phyloP scores from a whole-genome alignment of 2,113 vertebrate genomes.

The Lanius collurio region DNA sequence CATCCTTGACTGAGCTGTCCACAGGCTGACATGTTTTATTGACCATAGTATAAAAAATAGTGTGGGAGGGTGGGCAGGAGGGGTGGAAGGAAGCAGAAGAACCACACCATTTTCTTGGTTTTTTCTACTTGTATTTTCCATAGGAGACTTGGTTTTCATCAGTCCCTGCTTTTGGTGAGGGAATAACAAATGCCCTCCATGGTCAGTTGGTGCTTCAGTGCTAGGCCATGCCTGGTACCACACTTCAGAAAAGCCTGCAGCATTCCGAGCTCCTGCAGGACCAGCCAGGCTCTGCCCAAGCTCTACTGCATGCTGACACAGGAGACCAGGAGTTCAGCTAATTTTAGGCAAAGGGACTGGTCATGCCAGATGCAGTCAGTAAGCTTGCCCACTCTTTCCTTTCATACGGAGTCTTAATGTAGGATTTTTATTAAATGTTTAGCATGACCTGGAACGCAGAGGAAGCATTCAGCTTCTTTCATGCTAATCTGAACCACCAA shows the following conservation, averaged over 20 bases:
- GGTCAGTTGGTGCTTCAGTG: neutral
- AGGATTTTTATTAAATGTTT: constrained; percentile 23
- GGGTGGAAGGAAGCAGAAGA: neutral
- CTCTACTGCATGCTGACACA: neutral
- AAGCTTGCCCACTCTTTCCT: neutral
- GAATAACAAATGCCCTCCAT: neutral
- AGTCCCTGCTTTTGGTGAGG: neutral
- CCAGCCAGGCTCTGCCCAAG: neutral
- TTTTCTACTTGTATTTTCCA: neutral
- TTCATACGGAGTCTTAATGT: neutral
- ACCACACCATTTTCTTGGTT: neutral
- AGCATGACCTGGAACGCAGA: neutral
- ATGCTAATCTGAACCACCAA: constrained; percentile 32
- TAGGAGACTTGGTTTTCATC: neutral
- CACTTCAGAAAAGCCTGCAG: neutral
- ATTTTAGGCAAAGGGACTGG: neutral
- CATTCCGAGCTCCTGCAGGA: neutral
- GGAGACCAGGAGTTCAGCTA: neutral
- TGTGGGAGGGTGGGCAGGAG: neutral
- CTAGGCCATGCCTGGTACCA: neutral
- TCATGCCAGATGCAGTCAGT: neutral
- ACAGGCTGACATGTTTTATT: neutral
- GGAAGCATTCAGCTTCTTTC: constrained; percentile 5
- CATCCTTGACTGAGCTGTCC: neutral
- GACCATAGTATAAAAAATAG: neutral